Base-by-base conservation (phyloP, 2,797 vertebrate species). In the Falco naumanni region DNA sequence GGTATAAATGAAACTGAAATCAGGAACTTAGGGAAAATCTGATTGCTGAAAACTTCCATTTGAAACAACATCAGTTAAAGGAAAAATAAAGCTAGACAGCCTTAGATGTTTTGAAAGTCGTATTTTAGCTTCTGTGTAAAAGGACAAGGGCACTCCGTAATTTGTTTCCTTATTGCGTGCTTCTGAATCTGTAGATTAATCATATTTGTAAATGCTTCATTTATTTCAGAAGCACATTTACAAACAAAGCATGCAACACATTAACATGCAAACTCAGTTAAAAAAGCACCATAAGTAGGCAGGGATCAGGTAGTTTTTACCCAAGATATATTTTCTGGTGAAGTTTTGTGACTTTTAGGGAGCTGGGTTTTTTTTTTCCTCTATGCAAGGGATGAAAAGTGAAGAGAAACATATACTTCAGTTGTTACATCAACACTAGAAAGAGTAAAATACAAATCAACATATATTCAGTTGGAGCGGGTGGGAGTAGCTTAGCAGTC, bases 181-280 rank as follows among this genome's bases (percentile, higher is more conserved):
- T 71, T 93, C 87, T 95, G 86, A 95, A 95, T 97, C 92, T 95
- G 88, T 91, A 95, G 89, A 95, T 97, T 97, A 96, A 97, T 97
- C 91, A 95, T 96, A 95, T 97, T 97, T 96, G 89, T 89, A 96
- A 97, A 96, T 96, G 95, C 94, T 93, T 96, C 91, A 97, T 97
- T 98, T 96, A 94, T 92, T 92, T 95, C 96, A 92, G 93, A 97
- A 96, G 80, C 84, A 94, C 96, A 95, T 96, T 95, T 97, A 95
- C 94, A 96, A 93, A 95, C 89, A 96, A 96, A 96, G 84, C 93
- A 90, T 92, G 93, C 84, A 93, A 86, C 92, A 93, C 95, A 95
- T 95, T 94, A 96, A 89, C 72, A 95, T 95, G 81, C 86, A 93
- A 91, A 93, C 81, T 93, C 94, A 94, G 94, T 94, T 92, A 84